Evolutionary conservation across 2,797 vertebrate species (phyloP).

Genomic region (Anas bernieri): DNA sequence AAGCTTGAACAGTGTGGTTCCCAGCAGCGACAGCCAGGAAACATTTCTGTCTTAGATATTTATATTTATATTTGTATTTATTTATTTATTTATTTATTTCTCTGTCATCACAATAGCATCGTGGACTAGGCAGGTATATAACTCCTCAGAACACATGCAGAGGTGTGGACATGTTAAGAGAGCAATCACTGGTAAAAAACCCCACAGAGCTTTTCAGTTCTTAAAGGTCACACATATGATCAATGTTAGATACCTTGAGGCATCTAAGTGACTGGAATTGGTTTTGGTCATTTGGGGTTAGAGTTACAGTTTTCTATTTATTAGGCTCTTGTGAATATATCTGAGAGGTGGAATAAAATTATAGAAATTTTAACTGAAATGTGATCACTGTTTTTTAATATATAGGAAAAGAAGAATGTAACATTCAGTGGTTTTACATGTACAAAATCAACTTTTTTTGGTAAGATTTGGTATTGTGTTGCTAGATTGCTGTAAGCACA

Average conservation of each 20-base stretch:
- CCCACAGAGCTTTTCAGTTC: neutral
- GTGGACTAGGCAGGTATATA: neutral
- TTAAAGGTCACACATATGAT: neutral
- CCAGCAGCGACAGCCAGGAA: neutral
- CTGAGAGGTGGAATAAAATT: neutral
- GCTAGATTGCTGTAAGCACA: neutral
- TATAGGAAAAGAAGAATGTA: neutral
- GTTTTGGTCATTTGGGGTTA: neutral
- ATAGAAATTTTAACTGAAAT: neutral
- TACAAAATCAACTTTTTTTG: neutral
- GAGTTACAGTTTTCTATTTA: neutral
- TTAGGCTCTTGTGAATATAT: neutral
- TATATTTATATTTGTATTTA: neutral
- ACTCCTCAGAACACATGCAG: neutral
- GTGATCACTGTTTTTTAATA: neutral
- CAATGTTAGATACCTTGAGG: neutral
- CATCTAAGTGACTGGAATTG: neutral
- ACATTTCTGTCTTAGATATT: neutral
- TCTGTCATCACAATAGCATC: neutral
- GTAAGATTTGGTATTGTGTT: neutral
- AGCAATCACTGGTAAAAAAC: neutral
- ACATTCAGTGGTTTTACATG: neutral
- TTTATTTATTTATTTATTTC: neutral
- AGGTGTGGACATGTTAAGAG: neutral
- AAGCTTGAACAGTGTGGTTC: neutral